Conservation (phyloP, 2,113 vertebrate genomes). For the Paraplagusia blochii region DNA sequence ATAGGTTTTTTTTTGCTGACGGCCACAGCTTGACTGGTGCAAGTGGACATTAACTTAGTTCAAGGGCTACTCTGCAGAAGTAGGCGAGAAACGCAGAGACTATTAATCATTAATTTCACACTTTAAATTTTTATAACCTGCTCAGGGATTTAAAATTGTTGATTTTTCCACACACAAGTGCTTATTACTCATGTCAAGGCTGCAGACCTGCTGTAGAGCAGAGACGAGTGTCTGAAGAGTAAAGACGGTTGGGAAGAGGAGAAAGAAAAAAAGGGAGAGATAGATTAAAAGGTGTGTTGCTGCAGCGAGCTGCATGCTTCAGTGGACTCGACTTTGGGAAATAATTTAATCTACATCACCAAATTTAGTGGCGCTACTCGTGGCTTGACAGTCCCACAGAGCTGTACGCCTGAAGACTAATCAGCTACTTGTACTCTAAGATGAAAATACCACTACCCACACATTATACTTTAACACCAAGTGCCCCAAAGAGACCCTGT, state of each 20-base stretch:
- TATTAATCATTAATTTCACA: conserved; percentile 4
- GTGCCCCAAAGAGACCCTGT: neutral
- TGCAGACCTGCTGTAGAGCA: conserved; percentile 17
- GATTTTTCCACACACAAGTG: neutral
- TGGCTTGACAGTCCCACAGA: conserved; percentile 48
- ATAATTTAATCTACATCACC: conserved; percentile 75
- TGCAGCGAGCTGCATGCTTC: conserved; percentile 41
- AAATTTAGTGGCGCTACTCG: conserved; percentile 58
- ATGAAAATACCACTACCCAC: conserved; percentile 35
- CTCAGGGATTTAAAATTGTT: neutral
- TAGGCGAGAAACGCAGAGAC: neutral
- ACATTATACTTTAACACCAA: conserved; percentile 15
- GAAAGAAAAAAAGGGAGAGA: conserved; percentile 2
- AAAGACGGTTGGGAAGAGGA: conserved; percentile 11
- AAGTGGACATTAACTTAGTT: conserved; percentile 8
- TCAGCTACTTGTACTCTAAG: conserved; percentile 13
- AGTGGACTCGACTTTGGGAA: conserved; percentile 61
- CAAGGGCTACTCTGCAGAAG: neutral
- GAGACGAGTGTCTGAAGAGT: conserved; percentile 13
- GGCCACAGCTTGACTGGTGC: conserved; percentile 2
- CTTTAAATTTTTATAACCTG: neutral
- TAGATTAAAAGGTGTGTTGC: conserved; percentile 15
- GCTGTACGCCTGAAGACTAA: conserved; percentile 40
- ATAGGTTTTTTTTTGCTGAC: conserved; percentile 11
- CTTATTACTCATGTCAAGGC: conserved; percentile 11